phyloP scores from a whole-genome alignment of 1,140 invertebrate species.

The Neelides sp. region DNA sequence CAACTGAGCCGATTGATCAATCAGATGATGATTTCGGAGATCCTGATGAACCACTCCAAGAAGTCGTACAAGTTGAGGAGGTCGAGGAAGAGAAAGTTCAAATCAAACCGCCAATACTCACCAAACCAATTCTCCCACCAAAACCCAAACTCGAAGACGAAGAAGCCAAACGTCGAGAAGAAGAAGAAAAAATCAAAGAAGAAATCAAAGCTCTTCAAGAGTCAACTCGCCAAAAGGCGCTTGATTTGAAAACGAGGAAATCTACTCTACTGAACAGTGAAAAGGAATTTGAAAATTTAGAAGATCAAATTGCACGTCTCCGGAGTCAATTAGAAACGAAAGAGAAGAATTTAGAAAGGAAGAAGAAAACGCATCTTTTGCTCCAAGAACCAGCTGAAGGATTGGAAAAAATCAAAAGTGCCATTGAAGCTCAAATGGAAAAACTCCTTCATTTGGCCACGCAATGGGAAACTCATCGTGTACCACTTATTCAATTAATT shows the following conservation, averaged over 20 bases:
- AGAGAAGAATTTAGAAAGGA: constrained; percentile 40
- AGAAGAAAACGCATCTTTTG: constrained; percentile 49
- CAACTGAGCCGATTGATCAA: no score
- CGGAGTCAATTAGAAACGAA: constrained; percentile 34
- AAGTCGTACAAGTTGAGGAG: background rate
- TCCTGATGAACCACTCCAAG: constrained; percentile 22
- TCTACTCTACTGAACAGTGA: constrained; percentile 22
- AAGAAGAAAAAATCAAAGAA: constrained; percentile 10
- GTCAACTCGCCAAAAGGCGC: constrained; percentile 12
- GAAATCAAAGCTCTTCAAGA: constrained; percentile 23
- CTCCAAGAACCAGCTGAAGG: constrained; percentile 50
- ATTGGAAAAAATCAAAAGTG: constrained; percentile 46
- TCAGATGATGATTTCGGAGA: constrained; percentile 30
- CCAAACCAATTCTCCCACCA: constrained; percentile 19
- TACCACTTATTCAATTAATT: constrained; percentile 50
- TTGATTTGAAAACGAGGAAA: constrained; percentile 14
- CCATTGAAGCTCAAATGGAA: constrained; percentile 47
- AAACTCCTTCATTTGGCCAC: constrained; percentile 48
- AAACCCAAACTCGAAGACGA: constrained; percentile 13
- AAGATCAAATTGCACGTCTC: constrained; percentile 38
- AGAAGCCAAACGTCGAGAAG: constrained; percentile 14
- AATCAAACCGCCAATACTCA: constrained; percentile 19
- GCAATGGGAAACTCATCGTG: constrained; percentile 56
- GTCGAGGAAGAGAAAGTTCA: constrained; percentile 10
- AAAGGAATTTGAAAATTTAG: constrained; percentile 35